phyloP scores from a whole-genome alignment of 37 sponge, comb jelly and placozoan species.

The Bolinopsis microptera region DNA sequence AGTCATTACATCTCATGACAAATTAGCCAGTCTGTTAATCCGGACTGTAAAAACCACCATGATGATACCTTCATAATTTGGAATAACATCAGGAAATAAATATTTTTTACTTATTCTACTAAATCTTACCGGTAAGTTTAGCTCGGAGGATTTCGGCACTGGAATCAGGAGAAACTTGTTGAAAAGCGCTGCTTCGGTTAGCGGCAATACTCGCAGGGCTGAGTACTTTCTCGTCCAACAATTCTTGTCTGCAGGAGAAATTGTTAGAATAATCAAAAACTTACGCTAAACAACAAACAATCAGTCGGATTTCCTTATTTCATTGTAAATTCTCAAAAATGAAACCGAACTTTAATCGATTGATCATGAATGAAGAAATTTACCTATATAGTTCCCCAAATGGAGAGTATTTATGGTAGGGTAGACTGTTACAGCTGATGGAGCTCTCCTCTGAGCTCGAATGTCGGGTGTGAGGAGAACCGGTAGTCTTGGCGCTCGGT shows the following conservation, averaged over 20 bases:
- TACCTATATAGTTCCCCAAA: neutral
- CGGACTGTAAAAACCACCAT: no score
- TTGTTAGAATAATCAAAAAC: neutral
- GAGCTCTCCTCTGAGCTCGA: constrained; percentile 54
- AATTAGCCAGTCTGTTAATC: neutral
- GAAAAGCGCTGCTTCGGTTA: constrained; percentile 25
- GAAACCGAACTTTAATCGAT: neutral
- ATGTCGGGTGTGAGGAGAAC: constrained; percentile 27
- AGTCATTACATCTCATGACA: neutral
- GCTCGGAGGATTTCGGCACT: constrained; percentile 27
- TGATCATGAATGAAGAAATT: neutral
- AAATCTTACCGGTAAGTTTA: constrained; percentile 10
- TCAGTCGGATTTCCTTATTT: neutral
- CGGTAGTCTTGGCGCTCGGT: neutral
- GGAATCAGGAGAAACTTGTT: constrained; percentile 2
- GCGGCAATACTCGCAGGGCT: neutral
- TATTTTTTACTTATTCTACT: no score
- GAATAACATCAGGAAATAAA: no score
- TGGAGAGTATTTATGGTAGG: constrained; percentile 48
- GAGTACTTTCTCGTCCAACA: neutral
- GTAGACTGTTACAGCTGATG: constrained; percentile 6
- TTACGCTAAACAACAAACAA: neutral
- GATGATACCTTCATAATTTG: no score
- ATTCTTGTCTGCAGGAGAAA: neutral
- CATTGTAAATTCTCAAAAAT: neutral